These are phyloP conservation scores for Pseudopodoces humilis DNA, from an alignment of 2,113 vertebrate genomes.

Conservation along the genomic window DNA sequence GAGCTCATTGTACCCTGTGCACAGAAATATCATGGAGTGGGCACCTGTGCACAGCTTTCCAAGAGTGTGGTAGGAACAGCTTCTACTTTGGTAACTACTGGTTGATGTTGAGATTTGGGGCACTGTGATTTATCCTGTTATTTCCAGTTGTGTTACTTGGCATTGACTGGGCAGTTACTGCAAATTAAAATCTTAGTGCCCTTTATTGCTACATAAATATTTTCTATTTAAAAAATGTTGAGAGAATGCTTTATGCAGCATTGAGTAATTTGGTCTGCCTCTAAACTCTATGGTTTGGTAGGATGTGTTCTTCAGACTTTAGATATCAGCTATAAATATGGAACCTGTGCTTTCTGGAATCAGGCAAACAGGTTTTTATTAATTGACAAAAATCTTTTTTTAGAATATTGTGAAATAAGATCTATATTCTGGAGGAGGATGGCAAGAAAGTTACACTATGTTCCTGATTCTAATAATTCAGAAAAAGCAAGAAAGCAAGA, in stretches of 20 bases:
- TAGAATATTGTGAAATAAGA: background rate
- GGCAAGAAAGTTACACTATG: background rate
- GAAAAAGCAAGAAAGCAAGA: background rate
- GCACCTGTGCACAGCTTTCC: background rate
- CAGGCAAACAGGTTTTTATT: background rate
- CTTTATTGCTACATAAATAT: background rate
- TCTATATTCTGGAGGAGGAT: background rate
- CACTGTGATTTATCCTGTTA: background rate
- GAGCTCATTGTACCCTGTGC: background rate
- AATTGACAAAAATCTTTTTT: background rate
- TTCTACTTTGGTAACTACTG: background rate
- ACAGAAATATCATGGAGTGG: background rate
- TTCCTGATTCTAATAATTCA: background rate
- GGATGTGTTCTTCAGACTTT: background rate
- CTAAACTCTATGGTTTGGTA: background rate
- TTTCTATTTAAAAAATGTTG: background rate
- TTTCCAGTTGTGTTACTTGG: background rate
- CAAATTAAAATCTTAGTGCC: background rate
- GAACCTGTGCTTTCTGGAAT: background rate
- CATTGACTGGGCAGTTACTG: background rate
- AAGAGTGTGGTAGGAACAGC: background rate
- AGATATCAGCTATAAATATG: background rate
- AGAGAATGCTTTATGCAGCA: background rate
- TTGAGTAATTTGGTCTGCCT: background rate
- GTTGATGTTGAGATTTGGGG: background rate